Evolutionary conservation across 2,113 vertebrate species (phyloP).

Genomic region (Mesitornis unicolor): DNA sequence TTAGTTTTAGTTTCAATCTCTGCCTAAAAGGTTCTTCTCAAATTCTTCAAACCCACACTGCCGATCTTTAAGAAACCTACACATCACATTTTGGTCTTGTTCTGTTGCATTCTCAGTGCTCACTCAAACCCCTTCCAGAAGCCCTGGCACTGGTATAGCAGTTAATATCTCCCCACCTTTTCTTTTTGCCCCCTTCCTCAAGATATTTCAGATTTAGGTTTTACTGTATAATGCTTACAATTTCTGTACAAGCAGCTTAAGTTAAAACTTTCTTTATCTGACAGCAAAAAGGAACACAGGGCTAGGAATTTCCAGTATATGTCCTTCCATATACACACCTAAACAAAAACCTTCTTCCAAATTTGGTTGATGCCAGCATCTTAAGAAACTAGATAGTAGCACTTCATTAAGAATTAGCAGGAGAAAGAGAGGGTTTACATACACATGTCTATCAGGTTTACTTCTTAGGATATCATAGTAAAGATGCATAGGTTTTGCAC

Average conservation of each 20-base stretch:
- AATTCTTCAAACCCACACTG: neutral
- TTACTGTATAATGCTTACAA: neutral
- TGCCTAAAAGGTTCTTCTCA: neutral
- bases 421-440: neutral
- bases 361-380: neutral
- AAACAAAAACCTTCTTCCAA: neutral
- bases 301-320: neutral
- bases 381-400: neutral
- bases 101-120: neutral
- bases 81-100: neutral
- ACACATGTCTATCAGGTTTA: neutral
- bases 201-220: neutral
- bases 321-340: neutral
- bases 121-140: neutral
- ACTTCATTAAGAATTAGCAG: neutral
- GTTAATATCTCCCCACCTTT: neutral
- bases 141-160: neutral
- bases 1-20: neutral
- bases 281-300: neutral
- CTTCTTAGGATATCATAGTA: neutral
- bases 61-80: neutral
- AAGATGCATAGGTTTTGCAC: neutral
- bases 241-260: neutral
- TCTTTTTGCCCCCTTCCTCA: neutral
- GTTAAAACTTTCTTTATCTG: neutral